These are phyloP conservation scores for Lordiphosa andalusiaca DNA, from an alignment of 2,888 invertebrate species.

Conservation along the genomic window DNA sequence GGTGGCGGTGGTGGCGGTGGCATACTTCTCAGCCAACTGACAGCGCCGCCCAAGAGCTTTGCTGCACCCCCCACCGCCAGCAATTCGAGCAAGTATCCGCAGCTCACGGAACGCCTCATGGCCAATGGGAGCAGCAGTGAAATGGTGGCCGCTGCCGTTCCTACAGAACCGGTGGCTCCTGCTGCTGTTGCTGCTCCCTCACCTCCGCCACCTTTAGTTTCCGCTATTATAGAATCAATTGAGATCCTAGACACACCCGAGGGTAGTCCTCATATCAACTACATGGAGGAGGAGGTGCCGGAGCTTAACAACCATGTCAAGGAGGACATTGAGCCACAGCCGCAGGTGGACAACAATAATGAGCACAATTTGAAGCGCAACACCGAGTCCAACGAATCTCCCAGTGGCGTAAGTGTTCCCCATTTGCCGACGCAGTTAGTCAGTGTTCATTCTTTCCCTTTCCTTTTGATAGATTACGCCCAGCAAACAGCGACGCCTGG, in stretches of 20 bases:
- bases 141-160: background rate
- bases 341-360: conserved; percentile 54
- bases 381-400: conserved; percentile 54
- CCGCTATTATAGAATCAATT: conserved; percentile 73
- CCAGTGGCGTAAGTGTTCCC: conserved; percentile 44
- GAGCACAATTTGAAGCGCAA: conserved; percentile 54
- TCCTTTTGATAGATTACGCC: conserved; percentile 47
- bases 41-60: conserved; percentile 58
- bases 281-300: conserved; percentile 43
- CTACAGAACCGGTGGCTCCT: background rate
- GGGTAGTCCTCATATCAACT: conserved; percentile 66
- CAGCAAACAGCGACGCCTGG: conserved; percentile 65
- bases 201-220: too few relatives aligned
- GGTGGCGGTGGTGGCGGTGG: conserved; percentile 38
- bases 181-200: conserved; percentile 15
- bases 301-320: conserved; percentile 52
- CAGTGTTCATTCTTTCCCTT: background rate
- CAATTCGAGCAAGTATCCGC: conserved; percentile 67
- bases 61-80: conserved; percentile 24
- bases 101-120: conserved; percentile 72
- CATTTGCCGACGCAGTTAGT: too few relatives aligned
- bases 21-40: conserved; percentile 64
- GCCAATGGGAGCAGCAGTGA: conserved; percentile 57
- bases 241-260: conserved; percentile 79
- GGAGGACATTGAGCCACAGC: conserved; percentile 5